These are phyloP conservation scores for Tuta absoluta DNA, from an alignment of 2,888 invertebrate genomes.

Conservation along the genomic window DNA sequence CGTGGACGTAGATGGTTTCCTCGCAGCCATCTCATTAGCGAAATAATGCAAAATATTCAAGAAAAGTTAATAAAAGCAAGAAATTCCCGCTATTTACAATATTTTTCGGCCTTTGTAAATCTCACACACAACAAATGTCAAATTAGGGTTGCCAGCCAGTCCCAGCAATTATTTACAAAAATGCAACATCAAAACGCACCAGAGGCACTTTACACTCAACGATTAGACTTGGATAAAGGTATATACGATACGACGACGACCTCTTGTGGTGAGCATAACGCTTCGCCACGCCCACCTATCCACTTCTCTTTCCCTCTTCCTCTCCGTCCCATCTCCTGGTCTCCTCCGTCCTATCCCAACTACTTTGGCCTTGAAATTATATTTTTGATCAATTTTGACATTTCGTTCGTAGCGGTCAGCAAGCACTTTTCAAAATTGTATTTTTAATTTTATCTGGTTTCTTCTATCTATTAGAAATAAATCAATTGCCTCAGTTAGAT, in stretches of 20 bases:
- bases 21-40: conserved; percentile 43
- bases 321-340: not conserved
- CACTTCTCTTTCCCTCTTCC: not conserved
- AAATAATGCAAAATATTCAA: not conserved
- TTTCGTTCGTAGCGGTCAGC: too few relatives aligned
- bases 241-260: too few relatives aligned
- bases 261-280: not conserved
- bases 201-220: not conserved
- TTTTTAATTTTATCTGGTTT: too few relatives aligned
- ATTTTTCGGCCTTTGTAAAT: not conserved
- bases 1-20: conserved; percentile 37
- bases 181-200: not conserved
- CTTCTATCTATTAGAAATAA: too few relatives aligned
- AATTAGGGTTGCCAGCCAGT: not conserved
- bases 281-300: not conserved
- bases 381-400: too few relatives aligned
- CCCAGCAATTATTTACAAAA: not conserved
- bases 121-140: not conserved
- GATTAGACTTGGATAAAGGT: not conserved
- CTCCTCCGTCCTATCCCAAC: too few relatives aligned
- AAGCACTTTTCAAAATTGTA: too few relatives aligned
- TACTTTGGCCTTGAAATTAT: too few relatives aligned
- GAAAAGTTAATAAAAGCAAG: not conserved
- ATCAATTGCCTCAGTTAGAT: too few relatives aligned
- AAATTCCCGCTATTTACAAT: conserved; percentile 1